A percentile compares a stretch with the other conserved stretches of the same genome.
Conservation (phyloP, 2,888 invertebrate species). For the Ditula angustiorana region DNA sequence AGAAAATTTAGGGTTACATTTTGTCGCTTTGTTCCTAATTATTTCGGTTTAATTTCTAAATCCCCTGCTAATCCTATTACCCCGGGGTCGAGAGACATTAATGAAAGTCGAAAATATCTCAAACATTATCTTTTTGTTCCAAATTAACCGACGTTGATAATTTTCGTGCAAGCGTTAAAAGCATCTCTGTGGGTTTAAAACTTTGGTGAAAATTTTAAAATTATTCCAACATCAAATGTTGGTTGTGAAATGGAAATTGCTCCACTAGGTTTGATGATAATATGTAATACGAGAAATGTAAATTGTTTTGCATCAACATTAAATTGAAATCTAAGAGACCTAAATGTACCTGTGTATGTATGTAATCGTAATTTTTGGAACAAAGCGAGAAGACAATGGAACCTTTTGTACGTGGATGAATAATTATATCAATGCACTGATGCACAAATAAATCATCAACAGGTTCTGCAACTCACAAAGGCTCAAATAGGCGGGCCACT, state of each 20-base stretch:
- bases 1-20: not conserved
- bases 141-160: conserved; percentile 9
- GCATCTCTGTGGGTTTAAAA: not conserved
- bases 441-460: no score
- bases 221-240: not conserved
- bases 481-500: no score
- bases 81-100: conserved; percentile 14
- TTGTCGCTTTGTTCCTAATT: not conserved
- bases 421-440: no score
- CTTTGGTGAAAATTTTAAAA: not conserved
- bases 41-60: conserved; percentile 7
- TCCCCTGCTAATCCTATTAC: conserved; percentile 22
- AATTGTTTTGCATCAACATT: not conserved
- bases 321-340: not conserved
- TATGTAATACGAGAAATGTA: not conserved
- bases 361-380: no score
- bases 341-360: no score
- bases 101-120: conserved; percentile 2
- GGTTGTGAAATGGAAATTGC: not conserved
- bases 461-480: no score
- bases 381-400: no score
- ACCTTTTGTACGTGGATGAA: no score
- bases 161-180: not conserved
- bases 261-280: no score
- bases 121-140: conserved; percentile 9